A percentile compares a stretch with the other conserved stretches of the same genome.
Conservation (phyloP, 2,888 invertebrate species). For the Sipha maydis region DNA sequence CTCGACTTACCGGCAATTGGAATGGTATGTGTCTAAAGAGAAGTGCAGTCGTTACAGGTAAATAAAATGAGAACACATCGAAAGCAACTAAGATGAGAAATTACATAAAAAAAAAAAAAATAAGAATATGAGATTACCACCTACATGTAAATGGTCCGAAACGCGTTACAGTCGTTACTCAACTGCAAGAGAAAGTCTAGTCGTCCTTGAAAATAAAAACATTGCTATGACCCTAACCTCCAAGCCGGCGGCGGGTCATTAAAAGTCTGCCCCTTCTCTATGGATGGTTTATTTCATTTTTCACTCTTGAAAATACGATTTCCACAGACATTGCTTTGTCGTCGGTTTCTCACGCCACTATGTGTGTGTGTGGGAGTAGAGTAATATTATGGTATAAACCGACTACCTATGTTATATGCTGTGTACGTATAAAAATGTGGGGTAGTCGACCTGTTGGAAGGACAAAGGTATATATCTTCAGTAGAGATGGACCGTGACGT, state of each 20-base stretch:
- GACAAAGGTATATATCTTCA: conserved; percentile 60
- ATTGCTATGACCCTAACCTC: conserved; percentile 58
- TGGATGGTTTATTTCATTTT: conserved; percentile 12
- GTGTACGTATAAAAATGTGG: conserved; percentile 28
- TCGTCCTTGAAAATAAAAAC: conserved; percentile 58
- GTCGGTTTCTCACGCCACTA: conserved; percentile 44
- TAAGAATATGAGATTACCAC: background rate
- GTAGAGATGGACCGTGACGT: conserved; percentile 62
- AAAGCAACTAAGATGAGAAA: background rate
- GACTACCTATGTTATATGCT: background rate
- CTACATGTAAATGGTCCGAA: background rate
- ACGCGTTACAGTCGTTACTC: conserved; percentile 26
- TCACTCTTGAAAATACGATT: conserved; percentile 47
- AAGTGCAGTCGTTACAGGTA: no score
- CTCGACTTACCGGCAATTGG: background rate
- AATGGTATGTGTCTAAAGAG: background rate
- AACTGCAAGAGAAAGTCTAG: conserved; percentile 59
- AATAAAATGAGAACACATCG: background rate
- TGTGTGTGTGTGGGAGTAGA: conserved; percentile 31
- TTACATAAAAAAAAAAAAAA: conserved; percentile 26
- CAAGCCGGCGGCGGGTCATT: conserved; percentile 51
- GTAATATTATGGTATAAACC: background rate
- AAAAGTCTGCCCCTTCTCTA: conserved; percentile 46
- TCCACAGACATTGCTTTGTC: conserved; percentile 5
- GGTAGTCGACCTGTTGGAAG: conserved; percentile 61